Conservation (phyloP, 2,113 vertebrate species). For the Condylura cristata region DNA sequence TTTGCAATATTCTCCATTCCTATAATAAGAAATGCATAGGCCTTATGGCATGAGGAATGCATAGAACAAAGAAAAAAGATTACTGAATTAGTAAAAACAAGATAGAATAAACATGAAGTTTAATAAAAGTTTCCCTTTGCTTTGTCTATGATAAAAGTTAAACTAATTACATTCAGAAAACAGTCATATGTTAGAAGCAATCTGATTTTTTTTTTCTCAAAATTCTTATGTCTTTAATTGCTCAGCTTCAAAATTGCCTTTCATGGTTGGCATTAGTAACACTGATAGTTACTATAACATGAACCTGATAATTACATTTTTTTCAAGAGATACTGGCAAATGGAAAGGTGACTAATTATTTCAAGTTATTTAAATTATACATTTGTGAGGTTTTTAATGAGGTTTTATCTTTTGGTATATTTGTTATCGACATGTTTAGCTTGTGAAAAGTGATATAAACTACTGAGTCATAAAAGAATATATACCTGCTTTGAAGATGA, state of each 20-base stretch:
- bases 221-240: neutral
- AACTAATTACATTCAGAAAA: neutral
- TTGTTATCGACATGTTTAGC: neutral
- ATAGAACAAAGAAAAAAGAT: neutral
- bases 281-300: constrained; percentile 16
- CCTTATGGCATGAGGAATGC: neutral
- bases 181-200: neutral
- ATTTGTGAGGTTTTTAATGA: neutral
- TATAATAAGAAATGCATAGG: neutral
- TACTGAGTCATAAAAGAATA: constrained; percentile 8
- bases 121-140: neutral
- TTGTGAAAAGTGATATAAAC: neutral
- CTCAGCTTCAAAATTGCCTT: neutral
- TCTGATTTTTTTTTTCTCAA: neutral
- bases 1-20: neutral
- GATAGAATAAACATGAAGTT: neutral
- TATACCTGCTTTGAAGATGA: neutral
- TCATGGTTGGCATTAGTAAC: constrained; percentile 47
- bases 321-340: constrained; percentile 38
- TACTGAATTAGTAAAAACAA: neutral
- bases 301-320: constrained; percentile 30
- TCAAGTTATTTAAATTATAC: constrained; percentile 18
- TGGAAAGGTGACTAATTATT: neutral
- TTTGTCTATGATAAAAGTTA: neutral
- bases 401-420: neutral